Base-by-base conservation (phyloP, 2,113 vertebrate genomes). In the Hyaena hyaena region DNA sequence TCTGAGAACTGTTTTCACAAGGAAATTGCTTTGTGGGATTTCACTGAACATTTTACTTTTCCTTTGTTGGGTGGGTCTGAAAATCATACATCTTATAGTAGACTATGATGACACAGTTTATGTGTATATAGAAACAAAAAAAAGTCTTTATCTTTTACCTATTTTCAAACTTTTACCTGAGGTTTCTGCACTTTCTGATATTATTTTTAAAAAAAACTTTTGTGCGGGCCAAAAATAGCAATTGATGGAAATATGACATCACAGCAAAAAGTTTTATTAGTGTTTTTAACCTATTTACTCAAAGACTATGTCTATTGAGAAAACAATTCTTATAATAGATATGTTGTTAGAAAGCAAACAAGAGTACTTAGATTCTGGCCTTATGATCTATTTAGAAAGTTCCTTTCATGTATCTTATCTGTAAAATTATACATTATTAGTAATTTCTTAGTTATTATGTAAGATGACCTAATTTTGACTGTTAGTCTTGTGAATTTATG, bases 261-360 rank as follows among this genome's bases (percentile, higher is more conserved):
- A 79, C 10, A 15, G 1, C 17, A 93, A 93, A 95, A 84, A 50
- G 12, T 79, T 93, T 63, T 77, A 61, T 50, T 45, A 33, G 8
- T 50, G 89, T 85, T 50, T 76, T 92, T 17, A 71, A 73, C 58
- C 26, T 88, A 88, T 45, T 88, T 10, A 84, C 81, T 93, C 45
- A 71, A 91, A 88, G 69, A 58, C 8, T 55, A 58, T 81, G 1
- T 39, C 82, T 21, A 73, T 16, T 79, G 31, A 82, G 65, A 88
- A 96, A 88, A 96, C 65, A 68, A 73, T 93, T 94, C 33, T 94
- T 84, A 66, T 16, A 79, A 28, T 33, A 69, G n/a, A 84, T 63
- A 79, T 85, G 88, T 53, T 17, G 24, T 61, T 74, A 76, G 17
- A 89, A 95, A 83, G 43, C 31, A 93, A 83, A 73, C 12, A 96